Evolutionary conservation across 2,888 invertebrate genomes (phyloP), one percentile per base, ranked within the genome.

Genomic region (Cephus sareptanus): DNA sequence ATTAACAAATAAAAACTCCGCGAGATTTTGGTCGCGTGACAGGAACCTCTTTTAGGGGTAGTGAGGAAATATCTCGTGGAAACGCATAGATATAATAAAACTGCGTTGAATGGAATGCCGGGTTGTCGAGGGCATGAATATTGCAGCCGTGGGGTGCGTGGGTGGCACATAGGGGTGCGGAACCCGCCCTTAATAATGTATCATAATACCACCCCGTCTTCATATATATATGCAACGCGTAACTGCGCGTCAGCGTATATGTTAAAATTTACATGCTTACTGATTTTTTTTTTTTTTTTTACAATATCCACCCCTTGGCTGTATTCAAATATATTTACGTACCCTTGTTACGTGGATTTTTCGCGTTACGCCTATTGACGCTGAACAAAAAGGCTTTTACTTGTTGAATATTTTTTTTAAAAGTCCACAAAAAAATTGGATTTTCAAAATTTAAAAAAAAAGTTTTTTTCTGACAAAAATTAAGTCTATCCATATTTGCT

Each of bases 111-210:
- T 74, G 56, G 71, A 75, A 33, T 76, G 75, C 75, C 76, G 77
- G 76, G 78, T 77, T 40, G 40, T 40, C 40, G 40, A 73, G 79
- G 77, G 75, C 74, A 73, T 68, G 76, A 81, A 80, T 81, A 76
- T 34, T 68, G 69, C 77, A 35, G 34, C 33, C 23, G 12, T 34
- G n/a, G 15, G 37, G 69, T 31, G 77, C n/a, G 34, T 73, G 69
- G 31, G 70, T 75, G 75, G 74, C 69, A 56, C 34, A 70, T n/a
- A 68, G 76, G 79, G 82, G 81, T 76, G 40, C 40, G 15, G 40
- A 40, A 40, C 40, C 79, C 76, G 80, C 76, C 73, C 78, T 83
- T 83, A 83, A 83, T 82, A 83, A 81, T 81, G 75, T 77, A 84
- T 79, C 82, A 75, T 81, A 80, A 83, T 83, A 83, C 81, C 78